phyloP scores from a whole-genome alignment of 2,888 invertebrate species.

The Phrixothrix hirtus region DNA sequence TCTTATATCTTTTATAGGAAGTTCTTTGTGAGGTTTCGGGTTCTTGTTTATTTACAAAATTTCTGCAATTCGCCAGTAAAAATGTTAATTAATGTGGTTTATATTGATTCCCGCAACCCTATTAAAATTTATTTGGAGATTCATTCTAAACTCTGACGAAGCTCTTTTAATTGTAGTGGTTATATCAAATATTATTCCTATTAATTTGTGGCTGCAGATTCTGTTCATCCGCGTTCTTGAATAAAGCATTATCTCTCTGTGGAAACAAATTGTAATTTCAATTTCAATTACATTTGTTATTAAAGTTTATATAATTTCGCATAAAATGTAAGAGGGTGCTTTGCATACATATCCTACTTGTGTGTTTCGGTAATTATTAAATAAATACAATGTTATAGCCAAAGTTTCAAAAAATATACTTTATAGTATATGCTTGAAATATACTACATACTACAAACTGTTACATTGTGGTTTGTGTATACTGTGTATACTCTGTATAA shows the following conservation, averaged over 20 bases:
- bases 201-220: conserved; percentile 12
- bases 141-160: conserved; percentile 9
- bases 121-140: conserved; percentile 12
- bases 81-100: too few species aligned
- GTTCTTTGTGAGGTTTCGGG: too few species aligned
- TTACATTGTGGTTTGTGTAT: too few species aligned
- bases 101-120: too few species aligned
- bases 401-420: too few species aligned
- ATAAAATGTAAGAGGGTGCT: neutral
- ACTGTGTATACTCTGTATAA: too few species aligned
- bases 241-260: conserved; percentile 4
- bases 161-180: conserved; percentile 8
- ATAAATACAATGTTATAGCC: neutral
- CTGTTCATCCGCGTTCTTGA: conserved; percentile 7
- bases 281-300: neutral
- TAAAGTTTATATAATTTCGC: neutral
- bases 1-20: too few species aligned
- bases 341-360: neutral
- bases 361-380: neutral
- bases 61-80: too few species aligned
- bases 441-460: too few species aligned
- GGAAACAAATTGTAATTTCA: neutral
- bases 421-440: too few species aligned
- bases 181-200: conserved; percentile 15
- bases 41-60: too few species aligned